Evolutionary conservation across 2,797 vertebrate genomes (phyloP).

Genomic region (Artibeus jamaicensis): DNA sequence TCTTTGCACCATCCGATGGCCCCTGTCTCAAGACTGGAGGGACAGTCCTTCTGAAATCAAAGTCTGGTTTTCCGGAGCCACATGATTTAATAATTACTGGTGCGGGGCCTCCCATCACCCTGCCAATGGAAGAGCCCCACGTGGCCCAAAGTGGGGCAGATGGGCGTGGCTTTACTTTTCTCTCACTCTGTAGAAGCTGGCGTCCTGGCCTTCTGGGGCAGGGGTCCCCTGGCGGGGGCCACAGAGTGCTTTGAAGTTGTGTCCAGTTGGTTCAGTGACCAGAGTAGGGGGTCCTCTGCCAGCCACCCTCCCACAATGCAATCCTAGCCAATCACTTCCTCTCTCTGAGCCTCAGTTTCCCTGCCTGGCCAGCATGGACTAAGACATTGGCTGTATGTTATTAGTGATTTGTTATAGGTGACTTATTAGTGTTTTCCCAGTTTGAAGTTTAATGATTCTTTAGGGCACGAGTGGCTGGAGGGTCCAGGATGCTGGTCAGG

Average conservation of each 20-base stretch:
- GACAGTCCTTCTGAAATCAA: slow-evolving; percentile 67
- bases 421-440: background rate
- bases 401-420: too few species aligned
- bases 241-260: background rate
- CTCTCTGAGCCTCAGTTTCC: slow-evolving; percentile 15
- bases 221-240: background rate
- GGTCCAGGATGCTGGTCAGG: fast-evolving
- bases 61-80: slow-evolving; percentile 59
- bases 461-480: background rate
- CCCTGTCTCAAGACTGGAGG: slow-evolving; percentile 30
- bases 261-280: background rate
- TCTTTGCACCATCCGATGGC: slow-evolving; percentile 62
- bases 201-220: slow-evolving; percentile 64
- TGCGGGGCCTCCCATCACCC: background rate
- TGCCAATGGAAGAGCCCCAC: background rate
- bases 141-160: slow-evolving; percentile 70
- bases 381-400: background rate
- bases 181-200: slow-evolving; percentile 57
- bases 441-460: background rate
- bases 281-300: background rate
- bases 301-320: background rate
- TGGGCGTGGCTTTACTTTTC: background rate
- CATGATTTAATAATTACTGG: slow-evolving; percentile 57
- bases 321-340: background rate
- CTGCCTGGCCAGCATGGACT: background rate